phyloP scores from a whole-genome alignment of 2,113 vertebrate genomes.

The Eudyptes chrysolophus region DNA sequence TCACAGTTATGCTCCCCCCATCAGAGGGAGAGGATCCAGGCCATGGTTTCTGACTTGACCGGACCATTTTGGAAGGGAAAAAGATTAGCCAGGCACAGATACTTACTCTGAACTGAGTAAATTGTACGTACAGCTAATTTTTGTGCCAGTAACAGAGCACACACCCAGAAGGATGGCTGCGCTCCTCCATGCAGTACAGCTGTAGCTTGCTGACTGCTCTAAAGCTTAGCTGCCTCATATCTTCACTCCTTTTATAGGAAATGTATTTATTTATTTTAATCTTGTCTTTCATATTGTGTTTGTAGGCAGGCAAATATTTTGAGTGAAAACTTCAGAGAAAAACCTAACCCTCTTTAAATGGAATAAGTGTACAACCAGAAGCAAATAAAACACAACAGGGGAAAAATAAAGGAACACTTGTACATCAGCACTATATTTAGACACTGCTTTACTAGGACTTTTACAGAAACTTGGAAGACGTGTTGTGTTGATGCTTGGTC shows the following conservation, averaged over 20 bases:
- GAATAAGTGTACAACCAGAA: neutral
- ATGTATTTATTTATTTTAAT: conserved; percentile 18
- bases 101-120: neutral
- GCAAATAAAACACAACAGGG: conserved; percentile 8
- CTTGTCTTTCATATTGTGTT: neutral
- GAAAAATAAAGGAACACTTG: conserved; percentile 41
- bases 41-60: neutral
- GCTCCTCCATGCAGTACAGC: neutral
- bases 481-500: conserved; percentile 44
- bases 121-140: neutral
- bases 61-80: neutral
- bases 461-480: conserved; percentile 49
- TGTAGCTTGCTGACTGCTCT: neutral
- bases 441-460: conserved; percentile 30
- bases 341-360: neutral
- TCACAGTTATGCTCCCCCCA: neutral
- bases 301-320: conserved; percentile 26
- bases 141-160: neutral
- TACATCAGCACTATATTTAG: conserved; percentile 58
- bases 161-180: conserved; percentile 1
- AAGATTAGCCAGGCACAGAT: neutral
- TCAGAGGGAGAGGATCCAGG: neutral
- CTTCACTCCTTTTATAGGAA: neutral
- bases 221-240: neutral
- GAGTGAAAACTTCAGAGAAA: conserved; percentile 10